A percentile compares a stretch with the other conserved stretches of the same genome.
Conservation (phyloP, 2,113 vertebrate genomes). For the Carassius carassius region DNA sequence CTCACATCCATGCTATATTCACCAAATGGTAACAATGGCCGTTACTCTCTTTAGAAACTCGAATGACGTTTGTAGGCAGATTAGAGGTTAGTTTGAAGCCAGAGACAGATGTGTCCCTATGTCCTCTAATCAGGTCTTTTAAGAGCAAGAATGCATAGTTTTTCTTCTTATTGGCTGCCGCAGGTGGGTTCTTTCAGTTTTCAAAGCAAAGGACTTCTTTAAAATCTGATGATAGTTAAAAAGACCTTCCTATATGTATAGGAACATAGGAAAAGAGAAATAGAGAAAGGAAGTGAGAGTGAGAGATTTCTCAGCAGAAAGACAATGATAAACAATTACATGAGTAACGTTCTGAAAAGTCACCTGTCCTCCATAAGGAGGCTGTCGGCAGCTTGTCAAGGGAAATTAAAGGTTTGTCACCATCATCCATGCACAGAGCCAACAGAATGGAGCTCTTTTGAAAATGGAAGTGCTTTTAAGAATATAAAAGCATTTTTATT, state of each 20-base stretch:
- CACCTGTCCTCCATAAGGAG: conserved; percentile 81
- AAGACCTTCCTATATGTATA: conserved; percentile 29
- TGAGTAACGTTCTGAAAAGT: conserved; percentile 85
- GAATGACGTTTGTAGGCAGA: conserved; percentile 10
- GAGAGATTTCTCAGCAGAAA: conserved; percentile 45
- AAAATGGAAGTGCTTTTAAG: conserved; percentile 88
- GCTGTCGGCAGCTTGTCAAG: conserved; percentile 88
- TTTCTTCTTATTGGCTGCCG: conserved; percentile 16
- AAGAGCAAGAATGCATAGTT: conserved; percentile 10
- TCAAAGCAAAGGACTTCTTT: conserved; percentile 35
- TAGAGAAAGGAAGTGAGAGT: conserved; percentile 43
- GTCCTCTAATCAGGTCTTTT: conserved; percentile 16
- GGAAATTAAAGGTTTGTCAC: conserved; percentile 98
- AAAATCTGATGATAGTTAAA: conserved; percentile 39
- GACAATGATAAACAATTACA: conserved; percentile 78
- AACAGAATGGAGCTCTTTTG: conserved; percentile 80
- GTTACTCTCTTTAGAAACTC: conserved; percentile 16
- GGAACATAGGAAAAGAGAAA: conserved; percentile 23
- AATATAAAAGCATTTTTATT: conserved; percentile 88
- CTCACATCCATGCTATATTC: not conserved
- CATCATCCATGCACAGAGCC: conserved; percentile 84
- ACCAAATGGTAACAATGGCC: conserved; percentile 23
- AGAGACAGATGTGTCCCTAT: conserved; percentile 24
- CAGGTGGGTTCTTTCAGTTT: conserved; percentile 16
- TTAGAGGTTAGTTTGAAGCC: conserved; percentile 19